These are phyloP conservation scores for Meda fulgida DNA, from an alignment of 2,797 vertebrate species.

Conservation along the genomic window DNA sequence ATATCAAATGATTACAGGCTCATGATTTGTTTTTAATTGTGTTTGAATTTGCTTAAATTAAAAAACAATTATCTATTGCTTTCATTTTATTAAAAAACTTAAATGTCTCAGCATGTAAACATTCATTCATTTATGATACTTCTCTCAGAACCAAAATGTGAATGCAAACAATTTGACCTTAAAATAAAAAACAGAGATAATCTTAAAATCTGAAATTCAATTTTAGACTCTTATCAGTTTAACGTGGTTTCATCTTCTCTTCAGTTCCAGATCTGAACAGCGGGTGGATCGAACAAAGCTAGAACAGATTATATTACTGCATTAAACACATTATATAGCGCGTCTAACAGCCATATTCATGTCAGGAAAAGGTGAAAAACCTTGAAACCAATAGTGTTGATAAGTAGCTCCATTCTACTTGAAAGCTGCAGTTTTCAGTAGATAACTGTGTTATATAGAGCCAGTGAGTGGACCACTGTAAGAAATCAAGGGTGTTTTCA, in stretches of 20 bases:
- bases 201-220: not conserved
- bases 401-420: slow-evolving; percentile 27
- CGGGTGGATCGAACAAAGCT: not conserved
- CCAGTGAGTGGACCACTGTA: not conserved
- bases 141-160: not conserved
- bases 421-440: slow-evolving; percentile 1
- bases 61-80: not conserved
- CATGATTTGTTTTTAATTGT: slow-evolving; percentile 19
- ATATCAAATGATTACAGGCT: not conserved
- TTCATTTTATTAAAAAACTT: not conserved
- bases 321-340: slow-evolving; percentile 32
- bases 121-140: not conserved
- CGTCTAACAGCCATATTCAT: not conserved
- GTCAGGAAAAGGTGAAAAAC: slow-evolving; percentile 23
- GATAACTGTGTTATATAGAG: slow-evolving; percentile 3
- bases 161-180: not conserved
- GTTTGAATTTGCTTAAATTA: not conserved
- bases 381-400: slow-evolving; percentile 23
- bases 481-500: not conserved
- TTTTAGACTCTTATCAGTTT: not conserved
- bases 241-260: slow-evolving; percentile 4
- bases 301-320: not conserved
- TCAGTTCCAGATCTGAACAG: not conserved
- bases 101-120: not conserved
- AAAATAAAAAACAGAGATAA: not conserved